A percentile compares a stretch with the other conserved stretches of the same genome.
Conservation (phyloP, 1,140 invertebrate species). For the Drosophila mayri region DNA sequence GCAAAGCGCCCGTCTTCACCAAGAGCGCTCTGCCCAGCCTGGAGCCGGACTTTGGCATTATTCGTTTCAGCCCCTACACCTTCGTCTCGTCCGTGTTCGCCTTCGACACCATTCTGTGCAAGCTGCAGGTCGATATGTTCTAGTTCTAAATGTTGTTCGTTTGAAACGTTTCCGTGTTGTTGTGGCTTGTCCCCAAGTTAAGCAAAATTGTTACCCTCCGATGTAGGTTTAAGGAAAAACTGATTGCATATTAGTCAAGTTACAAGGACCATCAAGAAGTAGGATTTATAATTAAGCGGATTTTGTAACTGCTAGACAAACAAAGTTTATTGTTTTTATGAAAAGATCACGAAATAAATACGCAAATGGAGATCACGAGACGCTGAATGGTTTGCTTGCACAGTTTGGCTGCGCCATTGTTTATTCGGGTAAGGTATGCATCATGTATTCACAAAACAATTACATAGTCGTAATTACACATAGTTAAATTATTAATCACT, state of each 20-base stretch:
- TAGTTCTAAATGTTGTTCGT: slow-evolving; percentile 49
- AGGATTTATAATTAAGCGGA: slow-evolving; percentile 4
- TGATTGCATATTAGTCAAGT: background rate
- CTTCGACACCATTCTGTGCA: slow-evolving; percentile 76
- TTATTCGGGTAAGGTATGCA: slow-evolving; percentile 64
- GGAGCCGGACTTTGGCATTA: slow-evolving; percentile 81
- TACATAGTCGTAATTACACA: slow-evolving; percentile 56
- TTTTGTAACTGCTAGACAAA: slow-evolving; percentile 17
- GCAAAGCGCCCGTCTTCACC: slow-evolving; percentile 46
- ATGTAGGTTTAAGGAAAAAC: slow-evolving; percentile 7
- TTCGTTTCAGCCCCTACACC: slow-evolving; percentile 72
- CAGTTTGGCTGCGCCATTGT: slow-evolving; percentile 62
- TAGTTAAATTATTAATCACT: slow-evolving; percentile 73
- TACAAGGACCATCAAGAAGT: background rate
- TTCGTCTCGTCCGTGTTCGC: slow-evolving; percentile 84
- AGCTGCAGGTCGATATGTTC: slow-evolving; percentile 68
- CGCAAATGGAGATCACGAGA: background rate
- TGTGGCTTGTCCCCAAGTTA: slow-evolving; percentile 26
- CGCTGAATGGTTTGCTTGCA: slow-evolving; percentile 38
- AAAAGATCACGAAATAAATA: slow-evolving; percentile 10
- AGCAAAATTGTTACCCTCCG: slow-evolving; percentile 18
- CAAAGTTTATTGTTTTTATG: slow-evolving; percentile 31
- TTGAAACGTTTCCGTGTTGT: slow-evolving; percentile 48
- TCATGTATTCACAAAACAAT: slow-evolving; percentile 70
- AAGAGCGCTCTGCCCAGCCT: slow-evolving; percentile 66